Conservation (phyloP, 2,888 invertebrate genomes). For the Tetranychus piercei region DNA sequence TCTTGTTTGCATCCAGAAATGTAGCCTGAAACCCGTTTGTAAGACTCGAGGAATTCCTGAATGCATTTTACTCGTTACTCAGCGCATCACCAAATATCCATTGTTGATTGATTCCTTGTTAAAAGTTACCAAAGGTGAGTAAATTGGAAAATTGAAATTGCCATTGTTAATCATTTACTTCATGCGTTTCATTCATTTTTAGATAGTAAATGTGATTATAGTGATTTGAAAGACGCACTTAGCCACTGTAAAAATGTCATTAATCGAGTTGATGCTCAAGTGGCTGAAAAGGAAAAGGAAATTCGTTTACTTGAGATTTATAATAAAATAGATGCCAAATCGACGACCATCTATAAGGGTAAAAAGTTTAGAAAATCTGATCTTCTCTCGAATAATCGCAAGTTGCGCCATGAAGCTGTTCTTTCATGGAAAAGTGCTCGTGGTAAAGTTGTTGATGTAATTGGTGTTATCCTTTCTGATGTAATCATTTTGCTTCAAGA, state of each 20-base stretch:
- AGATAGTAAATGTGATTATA: slow-evolving; percentile 6
- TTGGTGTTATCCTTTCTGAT: slow-evolving; percentile 75
- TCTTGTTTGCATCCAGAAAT: slow-evolving; percentile 43
- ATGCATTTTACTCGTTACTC: slow-evolving; percentile 83
- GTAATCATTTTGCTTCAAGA: slow-evolving; percentile 77
- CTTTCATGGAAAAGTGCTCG: slow-evolving; percentile 76
- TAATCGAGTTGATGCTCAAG: slow-evolving; percentile 74
- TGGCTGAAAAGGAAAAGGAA: slow-evolving; percentile 74
- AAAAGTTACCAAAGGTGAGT: slow-evolving; percentile 53
- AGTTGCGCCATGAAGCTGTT: slow-evolving; percentile 62
- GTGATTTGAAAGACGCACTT: background rate
- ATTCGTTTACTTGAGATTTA: slow-evolving; percentile 78
- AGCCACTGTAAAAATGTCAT: slow-evolving; percentile 46
- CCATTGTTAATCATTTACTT: background rate
- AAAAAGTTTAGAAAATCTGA: slow-evolving; percentile 83
- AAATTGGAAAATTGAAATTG: background rate
- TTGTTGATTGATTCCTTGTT: slow-evolving; percentile 71
- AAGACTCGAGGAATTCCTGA: slow-evolving; percentile 90
- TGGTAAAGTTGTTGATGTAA: slow-evolving; percentile 63
- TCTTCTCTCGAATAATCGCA: slow-evolving; percentile 60
- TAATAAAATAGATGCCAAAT: slow-evolving; percentile 75
- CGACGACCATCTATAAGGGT: slow-evolving; percentile 47
- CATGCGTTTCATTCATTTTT: background rate
- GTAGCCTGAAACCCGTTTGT: slow-evolving; percentile 63
- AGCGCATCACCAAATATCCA: slow-evolving; percentile 84